Conservation (phyloP, 2,888 invertebrate species). For the Crossocerus cetratus region DNA sequence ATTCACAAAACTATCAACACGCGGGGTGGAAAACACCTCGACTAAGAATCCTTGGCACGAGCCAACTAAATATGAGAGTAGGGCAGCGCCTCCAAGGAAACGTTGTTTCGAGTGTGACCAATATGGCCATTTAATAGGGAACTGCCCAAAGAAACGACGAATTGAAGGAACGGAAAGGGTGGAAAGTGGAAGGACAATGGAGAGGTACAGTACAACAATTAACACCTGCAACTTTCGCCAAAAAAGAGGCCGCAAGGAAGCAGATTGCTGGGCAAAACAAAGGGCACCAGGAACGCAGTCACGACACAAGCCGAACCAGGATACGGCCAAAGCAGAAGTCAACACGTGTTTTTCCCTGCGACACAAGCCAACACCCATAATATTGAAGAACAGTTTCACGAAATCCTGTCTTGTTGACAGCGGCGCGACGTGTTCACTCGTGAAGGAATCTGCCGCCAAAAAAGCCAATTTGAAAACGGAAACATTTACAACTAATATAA, state of each 20-base stretch:
- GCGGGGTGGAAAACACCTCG: too few relatives aligned
- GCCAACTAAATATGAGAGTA: too few relatives aligned
- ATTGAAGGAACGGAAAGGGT: neutral
- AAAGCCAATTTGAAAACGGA: neutral
- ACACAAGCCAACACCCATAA: neutral
- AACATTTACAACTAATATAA: neutral
- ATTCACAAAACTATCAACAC: neutral
- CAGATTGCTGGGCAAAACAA: constrained; percentile 9
- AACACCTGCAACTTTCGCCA: neutral
- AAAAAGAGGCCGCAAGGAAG: neutral
- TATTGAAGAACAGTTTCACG: neutral
- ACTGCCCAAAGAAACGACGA: neutral
- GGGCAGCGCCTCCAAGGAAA: neutral
- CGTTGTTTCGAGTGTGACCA: neutral
- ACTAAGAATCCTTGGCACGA: too few relatives aligned
- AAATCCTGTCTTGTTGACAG: neutral
- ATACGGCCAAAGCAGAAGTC: neutral
- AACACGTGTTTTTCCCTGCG: neutral
- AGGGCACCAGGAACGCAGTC: neutral
- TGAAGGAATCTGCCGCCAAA: neutral
- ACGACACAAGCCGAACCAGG: neutral
- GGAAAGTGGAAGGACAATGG: too few relatives aligned
- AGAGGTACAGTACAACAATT: neutral
- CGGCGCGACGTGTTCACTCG: neutral
- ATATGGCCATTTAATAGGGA: neutral